A percentile compares a stretch with the other conserved stretches of the same genome.
Evolutionary conservation across 2,113 vertebrate species (phyloP).

Genomic region (Laticauda colubrina): DNA sequence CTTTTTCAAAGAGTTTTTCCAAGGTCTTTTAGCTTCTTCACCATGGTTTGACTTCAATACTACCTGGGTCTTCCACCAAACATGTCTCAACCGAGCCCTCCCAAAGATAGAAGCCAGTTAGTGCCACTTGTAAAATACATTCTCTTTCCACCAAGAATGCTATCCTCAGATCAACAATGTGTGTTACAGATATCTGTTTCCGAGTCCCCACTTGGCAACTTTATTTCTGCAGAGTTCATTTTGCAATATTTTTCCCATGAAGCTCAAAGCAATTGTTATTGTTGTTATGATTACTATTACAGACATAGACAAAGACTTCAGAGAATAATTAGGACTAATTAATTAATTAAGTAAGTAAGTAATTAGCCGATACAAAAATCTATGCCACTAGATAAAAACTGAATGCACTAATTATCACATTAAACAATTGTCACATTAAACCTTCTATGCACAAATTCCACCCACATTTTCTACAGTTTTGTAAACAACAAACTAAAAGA

Average conservation of each 20-base stretch:
- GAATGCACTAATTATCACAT: too few species aligned
- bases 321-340: too few species aligned
- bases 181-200: background rate
- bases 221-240: rapidly evolving
- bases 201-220: background rate
- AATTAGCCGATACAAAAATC: too few species aligned
- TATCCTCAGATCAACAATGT: background rate
- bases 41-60: too few species aligned
- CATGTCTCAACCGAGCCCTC: background rate
- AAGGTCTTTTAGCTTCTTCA: background rate
- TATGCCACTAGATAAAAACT: too few species aligned
- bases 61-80: background rate
- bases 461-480: too few species aligned
- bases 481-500: too few species aligned
- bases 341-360: too few species aligned
- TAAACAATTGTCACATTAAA: too few species aligned
- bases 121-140: background rate
- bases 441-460: too few species aligned
- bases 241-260: background rate
- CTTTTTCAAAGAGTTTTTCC: background rate
- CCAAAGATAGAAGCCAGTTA: background rate
- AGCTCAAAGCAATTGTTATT: background rate
- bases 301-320: too few species aligned
- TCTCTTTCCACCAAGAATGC: background rate
- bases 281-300: background rate